Conservation (phyloP, 2,797 vertebrate species). For the Kryptolebias ocellatus region DNA sequence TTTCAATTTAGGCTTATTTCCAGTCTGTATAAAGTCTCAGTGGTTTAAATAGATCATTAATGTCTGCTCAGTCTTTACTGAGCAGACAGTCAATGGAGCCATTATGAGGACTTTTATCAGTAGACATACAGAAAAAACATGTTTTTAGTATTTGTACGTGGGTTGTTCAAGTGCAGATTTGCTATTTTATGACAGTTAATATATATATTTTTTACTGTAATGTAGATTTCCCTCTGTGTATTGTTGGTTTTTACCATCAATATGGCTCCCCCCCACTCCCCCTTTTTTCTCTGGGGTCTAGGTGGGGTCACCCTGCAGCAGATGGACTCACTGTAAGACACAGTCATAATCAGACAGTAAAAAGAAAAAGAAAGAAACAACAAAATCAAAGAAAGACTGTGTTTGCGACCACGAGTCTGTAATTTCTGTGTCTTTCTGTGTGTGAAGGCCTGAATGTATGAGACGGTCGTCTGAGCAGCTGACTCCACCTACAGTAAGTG, state of each 20-base stretch:
- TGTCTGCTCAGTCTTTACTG: constrained; percentile 12
- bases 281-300: constrained; percentile 40
- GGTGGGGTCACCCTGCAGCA: constrained; percentile 57
- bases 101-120: constrained; percentile 59
- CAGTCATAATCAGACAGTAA: constrained; percentile 27
- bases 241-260: constrained; percentile 22
- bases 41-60: constrained; percentile 51
- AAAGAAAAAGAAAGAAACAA: constrained; percentile 16
- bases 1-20: background rate
- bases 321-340: constrained; percentile 58
- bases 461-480: constrained; percentile 17
- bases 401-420: constrained; percentile 44
- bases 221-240: background rate
- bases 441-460: constrained; percentile 36
- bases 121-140: background rate
- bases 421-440: constrained; percentile 38
- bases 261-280: constrained; percentile 7
- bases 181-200: background rate
- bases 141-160: background rate
- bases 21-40: constrained; percentile 19
- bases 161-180: background rate
- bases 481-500: constrained; percentile 49
- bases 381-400: constrained; percentile 36
- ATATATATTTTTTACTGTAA: background rate
- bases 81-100: constrained; percentile 51